Percentiles rank a stretch among this genome's conserved stretches.
phyloP scores from a whole-genome alignment of 2,888 invertebrate genomes.

The Drosophila mimica region DNA sequence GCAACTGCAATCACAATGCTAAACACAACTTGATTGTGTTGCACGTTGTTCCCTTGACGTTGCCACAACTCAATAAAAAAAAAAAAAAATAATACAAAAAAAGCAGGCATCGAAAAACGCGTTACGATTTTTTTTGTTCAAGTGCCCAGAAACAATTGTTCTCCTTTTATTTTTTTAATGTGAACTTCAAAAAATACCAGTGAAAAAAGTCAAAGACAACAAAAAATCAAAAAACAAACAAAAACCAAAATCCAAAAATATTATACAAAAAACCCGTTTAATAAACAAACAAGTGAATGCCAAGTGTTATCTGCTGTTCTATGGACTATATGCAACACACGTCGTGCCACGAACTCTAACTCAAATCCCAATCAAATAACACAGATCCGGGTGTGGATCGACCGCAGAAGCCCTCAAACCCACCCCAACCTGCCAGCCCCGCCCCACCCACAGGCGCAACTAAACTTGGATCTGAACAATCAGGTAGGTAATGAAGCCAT shows the following conservation, averaged over 20 bases:
- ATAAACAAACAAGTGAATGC: slow-evolving; percentile 5
- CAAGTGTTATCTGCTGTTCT: slow-evolving; percentile 17
- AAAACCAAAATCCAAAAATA: slow-evolving; percentile 7
- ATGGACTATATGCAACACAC: slow-evolving; percentile 31
- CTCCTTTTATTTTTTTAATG: slow-evolving; percentile 41
- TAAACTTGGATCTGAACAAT: slow-evolving; percentile 14
- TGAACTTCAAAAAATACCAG: slow-evolving; percentile 30
- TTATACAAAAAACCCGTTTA: not conserved
- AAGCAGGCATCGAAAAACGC: slow-evolving; percentile 9
- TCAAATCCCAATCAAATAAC: not conserved
- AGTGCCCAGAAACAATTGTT: slow-evolving; percentile 51
- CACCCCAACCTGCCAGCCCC: not conserved
- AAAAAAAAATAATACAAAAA: not conserved
- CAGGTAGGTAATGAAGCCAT: slow-evolving; percentile 25
- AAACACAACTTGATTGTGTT: slow-evolving; percentile 4
- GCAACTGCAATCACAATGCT: slow-evolving; percentile 12
- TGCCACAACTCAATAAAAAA: slow-evolving; percentile 3
- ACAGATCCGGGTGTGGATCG: not conserved
- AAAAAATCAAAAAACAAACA: slow-evolving; percentile 5
- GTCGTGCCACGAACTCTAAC: slow-evolving; percentile 1
- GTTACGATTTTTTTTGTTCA: slow-evolving; percentile 59
- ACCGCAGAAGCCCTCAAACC: not conserved
- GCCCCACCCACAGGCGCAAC: not conserved
- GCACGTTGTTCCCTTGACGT: slow-evolving; percentile 17
- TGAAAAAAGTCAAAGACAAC: slow-evolving; percentile 30